A percentile compares a stretch with the other conserved stretches of the same genome.
Evolutionary conservation across 2,113 vertebrate species (phyloP).

Genomic region (Hipposideros armiger): DNA sequence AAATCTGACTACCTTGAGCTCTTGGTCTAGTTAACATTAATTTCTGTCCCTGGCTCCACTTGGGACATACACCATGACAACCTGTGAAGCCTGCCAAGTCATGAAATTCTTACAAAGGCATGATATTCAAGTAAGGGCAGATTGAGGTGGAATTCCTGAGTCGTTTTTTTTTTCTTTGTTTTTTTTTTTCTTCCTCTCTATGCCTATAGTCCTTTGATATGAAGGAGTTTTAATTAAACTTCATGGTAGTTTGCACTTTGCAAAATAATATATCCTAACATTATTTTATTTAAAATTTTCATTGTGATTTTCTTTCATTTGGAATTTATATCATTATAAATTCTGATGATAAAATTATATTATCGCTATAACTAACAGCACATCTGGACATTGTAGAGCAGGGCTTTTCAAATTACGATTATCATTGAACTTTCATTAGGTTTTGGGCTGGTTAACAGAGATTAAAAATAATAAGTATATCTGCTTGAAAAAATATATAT

Average conservation of each 20-base stretch:
- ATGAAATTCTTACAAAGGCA: conserved; percentile 21
- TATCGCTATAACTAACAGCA: not conserved
- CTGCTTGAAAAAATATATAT: not conserved
- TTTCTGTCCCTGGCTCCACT: conserved; percentile 40
- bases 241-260: conserved; percentile 18
- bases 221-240: conserved; percentile 42
- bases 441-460: not conserved
- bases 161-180: not conserved
- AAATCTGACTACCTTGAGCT: not conserved
- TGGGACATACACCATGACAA: not conserved
- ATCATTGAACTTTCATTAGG: not conserved
- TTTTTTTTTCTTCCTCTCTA: not conserved
- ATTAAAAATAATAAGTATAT: conserved; percentile 23
- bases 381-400: not conserved
- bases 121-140: not conserved
- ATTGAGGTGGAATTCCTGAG: conserved; percentile 20
- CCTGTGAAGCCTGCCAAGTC: conserved; percentile 49
- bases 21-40: not conserved
- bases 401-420: not conserved
- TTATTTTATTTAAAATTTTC: conserved; percentile 29
- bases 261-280: conserved; percentile 21
- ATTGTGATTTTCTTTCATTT: conserved; percentile 42
- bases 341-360: conserved; percentile 16
- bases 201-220: not conserved
- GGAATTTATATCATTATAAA: conserved; percentile 45